Percentiles rank a stretch among this genome's conserved stretches.
Conservation (phyloP, 2,888 invertebrate species). For the Lucinisca nassula region DNA sequence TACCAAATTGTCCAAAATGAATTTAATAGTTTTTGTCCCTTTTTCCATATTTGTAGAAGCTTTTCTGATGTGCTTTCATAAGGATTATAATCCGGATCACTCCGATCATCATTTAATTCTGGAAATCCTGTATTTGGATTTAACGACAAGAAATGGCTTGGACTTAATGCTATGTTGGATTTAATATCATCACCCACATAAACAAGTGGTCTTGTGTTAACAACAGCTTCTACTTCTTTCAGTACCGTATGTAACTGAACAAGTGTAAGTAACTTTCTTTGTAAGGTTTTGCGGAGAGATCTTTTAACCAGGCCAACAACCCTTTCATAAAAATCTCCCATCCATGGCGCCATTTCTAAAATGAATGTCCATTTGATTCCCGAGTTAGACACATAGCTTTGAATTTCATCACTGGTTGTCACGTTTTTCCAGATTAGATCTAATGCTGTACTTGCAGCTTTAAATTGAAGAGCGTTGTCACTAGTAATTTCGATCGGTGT, state of each 20-base stretch:
- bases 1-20: conserved; percentile 33
- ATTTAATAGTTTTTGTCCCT: conserved; percentile 27
- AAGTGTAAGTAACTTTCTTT: neutral
- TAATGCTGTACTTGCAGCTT: conserved; percentile 15
- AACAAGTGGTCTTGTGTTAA: conserved; percentile 34
- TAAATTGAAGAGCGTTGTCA: conserved; percentile 47
- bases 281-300: conserved; percentile 10
- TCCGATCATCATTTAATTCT: conserved; percentile 3
- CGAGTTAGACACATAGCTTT: conserved; percentile 22
- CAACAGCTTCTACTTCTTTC: conserved; percentile 22
- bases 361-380: conserved; percentile 31
- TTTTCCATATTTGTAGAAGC: conserved; percentile 30
- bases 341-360: conserved; percentile 31
- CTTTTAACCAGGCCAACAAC: conserved; percentile 20
- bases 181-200: conserved; percentile 47
- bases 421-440: too few species aligned
- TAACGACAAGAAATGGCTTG: conserved; percentile 27
- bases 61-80: conserved; percentile 8
- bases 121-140: conserved; percentile 45
- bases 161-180: conserved; percentile 31
- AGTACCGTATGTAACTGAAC: conserved; percentile 25
- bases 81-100: neutral
- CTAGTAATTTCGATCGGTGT: conserved; percentile 24
- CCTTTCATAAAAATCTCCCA: conserved; percentile 31
- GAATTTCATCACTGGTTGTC: conserved; percentile 20